A percentile compares a stretch with the other conserved stretches of the same genome.
Evolutionary conservation across 2,888 invertebrate genomes (phyloP).

Genomic region (Pedicia rivosa): DNA sequence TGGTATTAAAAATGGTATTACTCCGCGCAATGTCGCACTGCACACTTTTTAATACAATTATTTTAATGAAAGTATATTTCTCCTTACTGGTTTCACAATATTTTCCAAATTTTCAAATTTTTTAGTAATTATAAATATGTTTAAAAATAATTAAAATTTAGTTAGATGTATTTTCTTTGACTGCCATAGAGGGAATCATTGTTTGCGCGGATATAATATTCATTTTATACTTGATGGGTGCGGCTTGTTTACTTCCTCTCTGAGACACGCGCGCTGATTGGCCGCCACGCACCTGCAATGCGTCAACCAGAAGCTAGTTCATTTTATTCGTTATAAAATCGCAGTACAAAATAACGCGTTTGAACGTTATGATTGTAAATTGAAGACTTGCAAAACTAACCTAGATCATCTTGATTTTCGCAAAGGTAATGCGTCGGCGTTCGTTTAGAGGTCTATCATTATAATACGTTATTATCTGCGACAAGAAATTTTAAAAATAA

Average conservation of each 20-base stretch:
- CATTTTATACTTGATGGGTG: slow-evolving; percentile 53
- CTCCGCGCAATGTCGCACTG: neutral
- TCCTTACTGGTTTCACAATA: no score
- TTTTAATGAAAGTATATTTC: no score
- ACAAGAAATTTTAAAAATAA: no score
- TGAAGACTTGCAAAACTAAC: no score
- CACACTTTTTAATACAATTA: neutral
- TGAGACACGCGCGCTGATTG: slow-evolving; percentile 51
- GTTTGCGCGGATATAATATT: slow-evolving; percentile 41
- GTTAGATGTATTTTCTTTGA: slow-evolving; percentile 15
- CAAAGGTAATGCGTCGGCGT: no score
- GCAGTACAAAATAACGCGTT: slow-evolving; percentile 1
- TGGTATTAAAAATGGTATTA: slow-evolving; percentile 3
- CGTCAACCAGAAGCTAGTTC: slow-evolving; percentile 41
- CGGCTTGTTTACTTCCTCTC: slow-evolving; percentile 51
- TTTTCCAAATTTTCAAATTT: neutral
- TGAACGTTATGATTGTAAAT: neutral
- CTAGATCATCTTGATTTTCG: no score
- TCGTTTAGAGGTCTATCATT: no score
- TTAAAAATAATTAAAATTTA: no score
- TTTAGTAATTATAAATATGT: neutral
- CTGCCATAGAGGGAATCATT: slow-evolving; percentile 40
- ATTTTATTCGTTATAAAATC: neutral
- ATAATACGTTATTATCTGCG: no score
- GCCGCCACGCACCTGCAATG: slow-evolving; percentile 73